These are phyloP conservation scores for Erebia epiphron DNA, from an alignment of 2,888 invertebrate species.

Conservation along the genomic window DNA sequence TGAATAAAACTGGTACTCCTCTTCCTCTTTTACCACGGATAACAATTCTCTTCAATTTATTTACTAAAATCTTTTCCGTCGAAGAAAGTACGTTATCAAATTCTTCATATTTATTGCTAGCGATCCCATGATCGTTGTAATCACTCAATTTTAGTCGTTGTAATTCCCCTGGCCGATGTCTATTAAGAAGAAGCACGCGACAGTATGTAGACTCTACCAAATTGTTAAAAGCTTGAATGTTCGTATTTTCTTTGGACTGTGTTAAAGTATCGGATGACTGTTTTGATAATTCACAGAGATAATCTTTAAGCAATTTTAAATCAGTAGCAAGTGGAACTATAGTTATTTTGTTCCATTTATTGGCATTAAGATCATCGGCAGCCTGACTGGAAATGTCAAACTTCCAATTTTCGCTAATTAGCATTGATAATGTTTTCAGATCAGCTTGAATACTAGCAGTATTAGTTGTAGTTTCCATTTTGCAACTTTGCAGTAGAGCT, in stretches of 20 bases:
- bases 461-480: conserved; percentile 25
- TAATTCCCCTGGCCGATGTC: conserved; percentile 26
- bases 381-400: conserved; percentile 34
- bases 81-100: conserved; percentile 35
- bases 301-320: conserved; percentile 39
- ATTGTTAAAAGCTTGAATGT: background rate
- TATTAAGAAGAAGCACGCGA: conserved; percentile 14
- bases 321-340: conserved; percentile 39
- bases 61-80: conserved; percentile 40
- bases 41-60: conserved; percentile 40
- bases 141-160: conserved; percentile 31
- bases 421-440: conserved; percentile 21
- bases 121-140: conserved; percentile 28
- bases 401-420: conserved; percentile 30
- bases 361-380: conserved; percentile 34
- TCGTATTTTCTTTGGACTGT: conserved; percentile 19
- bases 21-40: conserved; percentile 35
- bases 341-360: conserved; percentile 37
- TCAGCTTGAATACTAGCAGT: conserved; percentile 33
- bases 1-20: conserved; percentile 42
- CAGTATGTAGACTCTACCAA: conserved; percentile 24
- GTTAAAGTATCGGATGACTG: conserved; percentile 18
- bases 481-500: conserved; percentile 35
- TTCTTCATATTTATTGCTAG: conserved; percentile 41
- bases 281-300: conserved; percentile 29